Percentiles rank a stretch among this genome's conserved stretches.
These are phyloP conservation scores for Centropus unirufus DNA, from an alignment of 2,113 vertebrate genomes.

Conservation along the genomic window DNA sequence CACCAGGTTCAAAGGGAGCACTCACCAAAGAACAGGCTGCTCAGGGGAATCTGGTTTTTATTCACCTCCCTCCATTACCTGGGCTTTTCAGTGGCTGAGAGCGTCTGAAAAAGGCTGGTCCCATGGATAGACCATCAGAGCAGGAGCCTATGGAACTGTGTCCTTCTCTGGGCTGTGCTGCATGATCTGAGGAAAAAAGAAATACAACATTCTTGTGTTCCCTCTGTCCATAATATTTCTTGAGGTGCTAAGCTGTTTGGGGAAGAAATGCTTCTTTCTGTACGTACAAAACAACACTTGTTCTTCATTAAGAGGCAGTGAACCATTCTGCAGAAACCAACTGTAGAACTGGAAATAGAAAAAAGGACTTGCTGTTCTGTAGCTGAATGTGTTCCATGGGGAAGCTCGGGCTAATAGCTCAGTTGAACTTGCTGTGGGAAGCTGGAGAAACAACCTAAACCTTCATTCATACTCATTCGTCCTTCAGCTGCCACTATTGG, in stretches of 20 bases:
- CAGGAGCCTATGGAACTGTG: background rate
- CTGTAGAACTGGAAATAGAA: background rate
- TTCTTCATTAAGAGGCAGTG: background rate
- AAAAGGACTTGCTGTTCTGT: background rate
- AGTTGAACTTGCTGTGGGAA: too few relatives aligned
- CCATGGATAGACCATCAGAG: background rate
- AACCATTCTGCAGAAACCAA: background rate
- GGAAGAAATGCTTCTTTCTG: background rate
- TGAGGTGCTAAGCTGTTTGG: background rate
- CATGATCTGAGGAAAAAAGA: background rate
- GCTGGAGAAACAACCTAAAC: background rate
- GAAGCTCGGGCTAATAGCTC: background rate
- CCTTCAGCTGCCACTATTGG: background rate
- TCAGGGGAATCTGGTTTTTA: background rate
- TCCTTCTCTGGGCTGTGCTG: background rate
- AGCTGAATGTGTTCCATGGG: background rate
- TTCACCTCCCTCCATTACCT: background rate
- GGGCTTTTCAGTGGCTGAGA: background rate
- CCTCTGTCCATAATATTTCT: background rate
- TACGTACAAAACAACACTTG: accelerated
- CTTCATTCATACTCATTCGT: background rate
- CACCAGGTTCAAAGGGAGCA: background rate
- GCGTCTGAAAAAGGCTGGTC: background rate
- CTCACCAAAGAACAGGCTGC: background rate
- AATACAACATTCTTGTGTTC: background rate